Conservation (phyloP, 2,113 vertebrate species). For the Muntiacus reevesi region DNA sequence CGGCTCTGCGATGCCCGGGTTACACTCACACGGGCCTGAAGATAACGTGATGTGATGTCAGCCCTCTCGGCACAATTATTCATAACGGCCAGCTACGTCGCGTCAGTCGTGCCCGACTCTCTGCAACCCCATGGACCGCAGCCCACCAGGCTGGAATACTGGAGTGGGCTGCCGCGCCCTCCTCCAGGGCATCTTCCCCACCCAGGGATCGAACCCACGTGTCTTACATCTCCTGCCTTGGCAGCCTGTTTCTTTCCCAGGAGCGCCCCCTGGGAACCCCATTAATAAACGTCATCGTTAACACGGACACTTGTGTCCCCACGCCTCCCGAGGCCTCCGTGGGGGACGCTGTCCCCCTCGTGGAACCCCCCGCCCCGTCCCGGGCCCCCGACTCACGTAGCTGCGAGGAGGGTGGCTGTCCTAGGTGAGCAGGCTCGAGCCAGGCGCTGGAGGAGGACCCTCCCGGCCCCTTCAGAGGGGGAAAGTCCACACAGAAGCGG, state of each 20-base stretch:
- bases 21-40: fast-evolving
- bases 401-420: not conserved
- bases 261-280: not conserved
- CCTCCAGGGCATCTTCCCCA: not conserved
- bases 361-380: fast-evolving
- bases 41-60: fast-evolving
- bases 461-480: fast-evolving
- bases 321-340: fast-evolving
- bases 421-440: not conserved
- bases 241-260: not conserved
- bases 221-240: not conserved
- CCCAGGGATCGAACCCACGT: fast-evolving
- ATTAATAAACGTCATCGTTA: fast-evolving
- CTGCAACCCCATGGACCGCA: not conserved
- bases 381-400: not conserved
- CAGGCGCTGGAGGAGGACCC: fast-evolving
- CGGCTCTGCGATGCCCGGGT: fast-evolving
- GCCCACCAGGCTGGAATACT: not conserved
- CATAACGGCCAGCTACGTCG: not conserved
- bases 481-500: no score
- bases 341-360: fast-evolving
- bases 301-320: fast-evolving
- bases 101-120: fast-evolving
- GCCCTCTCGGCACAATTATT: fast-evolving
- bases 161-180: not conserved